phyloP scores from a whole-genome alignment of 2,888 invertebrate genomes.

The Steinernema hermaphroditum region DNA sequence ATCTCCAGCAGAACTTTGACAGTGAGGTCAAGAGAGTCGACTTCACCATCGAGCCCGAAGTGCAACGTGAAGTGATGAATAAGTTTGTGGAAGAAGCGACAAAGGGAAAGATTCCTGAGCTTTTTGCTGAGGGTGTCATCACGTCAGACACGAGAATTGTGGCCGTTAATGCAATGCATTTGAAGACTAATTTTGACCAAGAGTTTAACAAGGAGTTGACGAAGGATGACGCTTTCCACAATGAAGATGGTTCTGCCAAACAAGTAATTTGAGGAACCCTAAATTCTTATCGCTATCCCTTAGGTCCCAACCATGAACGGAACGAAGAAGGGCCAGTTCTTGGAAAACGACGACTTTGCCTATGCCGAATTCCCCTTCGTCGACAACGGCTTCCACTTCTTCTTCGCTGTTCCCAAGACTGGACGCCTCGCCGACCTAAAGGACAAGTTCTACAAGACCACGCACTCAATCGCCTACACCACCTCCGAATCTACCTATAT shows the following conservation, averaged over 20 bases:
- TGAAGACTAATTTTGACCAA: neutral
- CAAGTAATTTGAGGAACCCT: neutral
- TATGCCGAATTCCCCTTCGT: neutral
- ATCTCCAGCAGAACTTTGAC: neutral
- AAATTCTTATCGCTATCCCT: neutral
- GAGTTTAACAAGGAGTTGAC: neutral
- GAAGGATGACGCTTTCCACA: neutral
- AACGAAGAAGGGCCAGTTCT: neutral
- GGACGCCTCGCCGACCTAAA: neutral
- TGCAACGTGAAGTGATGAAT: neutral
- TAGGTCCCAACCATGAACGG: neutral
- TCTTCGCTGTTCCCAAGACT: neutral
- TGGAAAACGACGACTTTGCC: neutral
- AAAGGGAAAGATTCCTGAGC: neutral
- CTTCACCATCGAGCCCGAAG: neutral
- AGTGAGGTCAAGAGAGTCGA: neutral
- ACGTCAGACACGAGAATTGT: neutral
- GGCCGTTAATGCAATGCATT: neutral
- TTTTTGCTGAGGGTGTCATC: neutral
- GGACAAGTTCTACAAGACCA: neutral
- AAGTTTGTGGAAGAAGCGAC: neutral
- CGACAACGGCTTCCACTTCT: neutral
- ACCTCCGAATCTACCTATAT: neutral
- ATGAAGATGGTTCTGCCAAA: neutral
- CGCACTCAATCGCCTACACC: neutral